These are phyloP conservation scores for Neomicropteryx cornuta DNA, from an alignment of 1,140 invertebrate species.

Conservation along the genomic window DNA sequence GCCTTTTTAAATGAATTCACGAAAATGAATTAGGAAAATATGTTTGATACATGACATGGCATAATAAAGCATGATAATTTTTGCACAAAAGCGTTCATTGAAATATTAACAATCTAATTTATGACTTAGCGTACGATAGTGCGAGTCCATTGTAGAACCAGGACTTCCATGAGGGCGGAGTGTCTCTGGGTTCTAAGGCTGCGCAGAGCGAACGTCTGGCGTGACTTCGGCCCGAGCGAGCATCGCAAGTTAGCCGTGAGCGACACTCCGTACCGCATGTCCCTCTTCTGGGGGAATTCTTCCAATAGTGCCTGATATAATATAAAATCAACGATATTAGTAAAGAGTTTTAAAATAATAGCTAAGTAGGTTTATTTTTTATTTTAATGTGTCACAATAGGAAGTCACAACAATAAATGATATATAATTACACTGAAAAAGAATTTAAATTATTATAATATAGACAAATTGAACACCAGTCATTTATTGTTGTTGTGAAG, in stretches of 20 bases:
- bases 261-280: slow-evolving; percentile 72
- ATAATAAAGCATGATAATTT: no score
- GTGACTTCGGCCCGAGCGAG: slow-evolving; percentile 74
- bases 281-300: slow-evolving; percentile 70
- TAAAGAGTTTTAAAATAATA: not conserved
- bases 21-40: no score
- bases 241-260: slow-evolving; percentile 73
- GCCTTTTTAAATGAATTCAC: no score
- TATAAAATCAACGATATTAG: not conserved
- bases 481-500: no score
- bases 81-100: not conserved
- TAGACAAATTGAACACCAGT: no score
- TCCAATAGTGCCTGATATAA: slow-evolving; percentile 67
- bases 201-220: slow-evolving; percentile 75
- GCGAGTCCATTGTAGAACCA: slow-evolving; percentile 79
- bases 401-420: no score
- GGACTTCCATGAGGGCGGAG: slow-evolving; percentile 63
- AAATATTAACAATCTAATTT: not conserved
- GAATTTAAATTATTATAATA: no score
- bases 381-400: not conserved
- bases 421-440: no score
- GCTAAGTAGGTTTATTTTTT: not conserved
- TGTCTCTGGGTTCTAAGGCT: slow-evolving; percentile 61
- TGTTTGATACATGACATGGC: no score
- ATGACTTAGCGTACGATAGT: slow-evolving; percentile 53